Evolutionary conservation across 2,888 invertebrate species (phyloP), one percentile per base, ranked within the genome.

Genomic region (Tachina fera): DNA sequence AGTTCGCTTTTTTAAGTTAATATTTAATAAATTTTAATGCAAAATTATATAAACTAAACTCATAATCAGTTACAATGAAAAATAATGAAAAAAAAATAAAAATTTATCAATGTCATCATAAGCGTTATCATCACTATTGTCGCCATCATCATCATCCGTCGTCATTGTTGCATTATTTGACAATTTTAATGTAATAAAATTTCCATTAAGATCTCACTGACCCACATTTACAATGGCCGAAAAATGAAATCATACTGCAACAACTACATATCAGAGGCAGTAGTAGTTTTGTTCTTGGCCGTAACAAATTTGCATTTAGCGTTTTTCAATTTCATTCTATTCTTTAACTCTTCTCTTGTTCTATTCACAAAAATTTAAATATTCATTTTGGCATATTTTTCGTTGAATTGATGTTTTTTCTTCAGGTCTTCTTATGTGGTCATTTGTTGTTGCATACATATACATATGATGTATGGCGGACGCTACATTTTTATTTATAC

Each of bases 191-290:
- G 86, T 83, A 83, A 83, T 83, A 82, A 86, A 79, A 79, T 71
- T 86, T 86, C 70, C 85, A 85, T 86, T 75, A 78, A 74, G 86
- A 74, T 78, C 74, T 51, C 74, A 84, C 76, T 84, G 74, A 84
- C 77, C 84, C 43, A 83, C 80, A 84, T 78, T 81, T 51, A 16
- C 51, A 39, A 41, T 79, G 65, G 43, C 74, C 75, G 63, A 78
- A 68, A 71, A 71, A 43, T 14, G 10, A 58, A 56, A 71, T 6
- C 2, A 58, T 58, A 41, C 41, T 39, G 39, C 63, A 63, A 53
- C 63, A 71, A 49, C 61, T 19, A 31, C 31, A 31, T 31, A 43
- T 43, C 56, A 39, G 31, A n/a, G 41, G 61, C 60, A 47, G 58
- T 41, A 51, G 49, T 49, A 31, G 49, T 49, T 71, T 49, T 22